Evolutionary conservation across 2,113 vertebrate species (phyloP).

Genomic region (Oncorhynchus nerka): DNA sequence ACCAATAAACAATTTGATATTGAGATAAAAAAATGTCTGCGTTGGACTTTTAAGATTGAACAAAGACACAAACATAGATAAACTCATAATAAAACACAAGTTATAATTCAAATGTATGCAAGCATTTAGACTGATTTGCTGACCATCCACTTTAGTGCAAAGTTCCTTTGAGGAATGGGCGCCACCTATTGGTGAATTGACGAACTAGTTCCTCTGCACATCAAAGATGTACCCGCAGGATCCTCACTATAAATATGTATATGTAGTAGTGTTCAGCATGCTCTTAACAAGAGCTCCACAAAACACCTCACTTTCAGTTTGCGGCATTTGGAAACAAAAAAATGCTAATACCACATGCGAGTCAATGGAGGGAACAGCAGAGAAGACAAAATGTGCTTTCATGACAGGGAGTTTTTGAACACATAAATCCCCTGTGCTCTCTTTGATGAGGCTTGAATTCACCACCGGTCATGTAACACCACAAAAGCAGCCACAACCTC

Average conservation of each 20-base stretch:
- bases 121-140: background rate
- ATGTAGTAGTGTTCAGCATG: background rate
- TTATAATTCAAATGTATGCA: too few relatives aligned
- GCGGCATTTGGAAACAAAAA: slow-evolving; percentile 10
- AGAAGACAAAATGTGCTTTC: slow-evolving; percentile 62
- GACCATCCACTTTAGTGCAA: background rate
- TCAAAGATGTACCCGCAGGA: background rate
- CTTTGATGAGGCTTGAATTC: slow-evolving; percentile 65
- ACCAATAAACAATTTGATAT: too few relatives aligned
- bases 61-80: too few relatives aligned
- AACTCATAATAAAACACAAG: too few relatives aligned
- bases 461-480: slow-evolving; percentile 54
- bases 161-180: slow-evolving; percentile 41
- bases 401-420: slow-evolving; percentile 60
- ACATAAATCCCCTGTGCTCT: slow-evolving; percentile 62
- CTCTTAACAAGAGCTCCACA: slow-evolving; percentile 33
- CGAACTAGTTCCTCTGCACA: background rate
- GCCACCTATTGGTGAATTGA: slow-evolving; percentile 43
- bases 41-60: too few relatives aligned
- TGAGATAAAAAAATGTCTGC: too few relatives aligned
- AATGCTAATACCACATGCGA: slow-evolving; percentile 33
- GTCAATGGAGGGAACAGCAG: slow-evolving; percentile 38
- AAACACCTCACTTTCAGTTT: slow-evolving; percentile 9
- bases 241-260: slow-evolving; percentile 1
- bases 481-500: slow-evolving; percentile 46